Evolutionary conservation across 2,797 vertebrate genomes (phyloP).

Genomic region (Rhinogobio ventralis): DNA sequence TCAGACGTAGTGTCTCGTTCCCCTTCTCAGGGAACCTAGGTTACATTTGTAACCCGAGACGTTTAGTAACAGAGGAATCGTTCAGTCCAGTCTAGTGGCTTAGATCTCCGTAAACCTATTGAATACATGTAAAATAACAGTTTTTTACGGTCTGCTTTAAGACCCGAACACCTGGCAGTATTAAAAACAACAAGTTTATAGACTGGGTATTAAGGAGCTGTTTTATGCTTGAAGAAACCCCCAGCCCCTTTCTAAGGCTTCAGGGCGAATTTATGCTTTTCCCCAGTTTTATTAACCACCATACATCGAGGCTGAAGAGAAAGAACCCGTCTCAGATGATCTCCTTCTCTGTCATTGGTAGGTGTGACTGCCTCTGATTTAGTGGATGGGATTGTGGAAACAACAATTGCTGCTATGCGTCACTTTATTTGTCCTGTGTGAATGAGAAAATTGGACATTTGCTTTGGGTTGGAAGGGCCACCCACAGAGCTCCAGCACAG

Average conservation of each 20-base stretch:
- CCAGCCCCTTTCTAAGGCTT: background rate
- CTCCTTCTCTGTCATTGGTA: background rate
- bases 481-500: background rate
- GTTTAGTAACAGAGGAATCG: background rate
- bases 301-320: background rate
- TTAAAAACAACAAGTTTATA: slow-evolving; percentile 26
- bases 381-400: background rate
- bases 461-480: background rate
- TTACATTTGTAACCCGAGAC: background rate
- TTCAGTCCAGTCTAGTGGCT: background rate
- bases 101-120: slow-evolving; percentile 2
- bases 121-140: slow-evolving; percentile 19
- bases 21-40: background rate
- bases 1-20: too few species aligned
- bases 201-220: slow-evolving; percentile 5
- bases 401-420: background rate
- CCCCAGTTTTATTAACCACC: background rate
- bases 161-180: slow-evolving; percentile 5
- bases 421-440: slow-evolving; percentile 12
- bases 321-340: background rate
- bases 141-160: slow-evolving; percentile 21
- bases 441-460: background rate
- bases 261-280: background rate
- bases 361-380: slow-evolving; percentile 9
- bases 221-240: slow-evolving; percentile 33